Percentiles rank a stretch among this genome's conserved stretches.
These are phyloP conservation scores for Stegodyphus mimosarum DNA, from an alignment of 1,140 invertebrate species.

Conservation along the genomic window DNA sequence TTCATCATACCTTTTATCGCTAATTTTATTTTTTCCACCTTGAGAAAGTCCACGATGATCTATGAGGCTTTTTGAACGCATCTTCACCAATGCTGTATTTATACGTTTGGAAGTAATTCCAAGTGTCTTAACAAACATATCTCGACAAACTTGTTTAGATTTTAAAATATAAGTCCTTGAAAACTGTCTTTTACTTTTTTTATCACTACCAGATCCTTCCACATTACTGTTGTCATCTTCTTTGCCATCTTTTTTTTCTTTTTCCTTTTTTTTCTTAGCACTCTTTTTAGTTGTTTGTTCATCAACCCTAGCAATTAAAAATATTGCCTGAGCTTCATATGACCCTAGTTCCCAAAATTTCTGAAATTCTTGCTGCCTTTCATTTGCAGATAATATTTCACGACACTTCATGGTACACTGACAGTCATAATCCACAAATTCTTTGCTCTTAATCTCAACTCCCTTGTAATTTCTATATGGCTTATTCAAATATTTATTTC, in stretches of 20 bases:
- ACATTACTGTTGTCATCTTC: neutral
- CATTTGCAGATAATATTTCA: slow-evolving; percentile 32
- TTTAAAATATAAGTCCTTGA: slow-evolving; percentile 52
- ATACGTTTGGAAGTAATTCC: slow-evolving; percentile 55
- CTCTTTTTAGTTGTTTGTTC: slow-evolving; percentile 48
- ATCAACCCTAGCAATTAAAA: slow-evolving; percentile 47
- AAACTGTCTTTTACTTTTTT: slow-evolving; percentile 49
- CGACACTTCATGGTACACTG: slow-evolving; percentile 43
- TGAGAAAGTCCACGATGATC: slow-evolving; percentile 53
- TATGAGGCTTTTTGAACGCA: slow-evolving; percentile 44
- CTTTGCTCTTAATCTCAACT: slow-evolving; percentile 54
- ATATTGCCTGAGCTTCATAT: slow-evolving; percentile 53
- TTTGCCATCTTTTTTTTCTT: slow-evolving; percentile 15
- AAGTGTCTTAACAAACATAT: slow-evolving; percentile 51
- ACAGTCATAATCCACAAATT: slow-evolving; percentile 51
- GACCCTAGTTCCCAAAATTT: slow-evolving; percentile 55
- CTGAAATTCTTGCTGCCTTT: slow-evolving; percentile 40
- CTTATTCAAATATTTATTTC: slow-evolving; percentile 52
- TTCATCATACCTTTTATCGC: slow-evolving; percentile 48
- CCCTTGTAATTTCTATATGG: slow-evolving; percentile 55
- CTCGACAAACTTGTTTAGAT: slow-evolving; percentile 50
- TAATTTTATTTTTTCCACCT: slow-evolving; percentile 49
- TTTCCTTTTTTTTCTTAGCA: slow-evolving; percentile 36
- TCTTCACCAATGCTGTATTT: slow-evolving; percentile 48
- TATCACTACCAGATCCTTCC: neutral